These are phyloP conservation scores for Polietes domitor DNA, from an alignment of 2,888 invertebrate species.

Conservation along the genomic window DNA sequence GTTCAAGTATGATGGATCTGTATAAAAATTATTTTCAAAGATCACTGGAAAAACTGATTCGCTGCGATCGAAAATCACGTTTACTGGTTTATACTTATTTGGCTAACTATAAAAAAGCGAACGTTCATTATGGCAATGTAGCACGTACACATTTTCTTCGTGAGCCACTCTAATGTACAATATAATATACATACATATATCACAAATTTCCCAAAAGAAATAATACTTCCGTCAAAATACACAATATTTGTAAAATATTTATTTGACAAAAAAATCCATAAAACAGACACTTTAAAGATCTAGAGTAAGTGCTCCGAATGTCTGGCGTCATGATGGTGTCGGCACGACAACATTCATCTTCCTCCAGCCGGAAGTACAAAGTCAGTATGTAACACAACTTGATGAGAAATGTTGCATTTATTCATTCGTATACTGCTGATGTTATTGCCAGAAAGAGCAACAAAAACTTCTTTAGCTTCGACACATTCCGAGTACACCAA, in stretches of 20 bases:
- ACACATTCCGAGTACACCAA: constrained; percentile 16
- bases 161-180: too few species aligned
- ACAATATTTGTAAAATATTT: constrained; percentile 22
- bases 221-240: constrained; percentile 29
- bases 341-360: constrained; percentile 78
- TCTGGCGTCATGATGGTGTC: constrained; percentile 78
- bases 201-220: background rate
- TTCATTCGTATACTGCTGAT: constrained; percentile 45
- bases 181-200: too few species aligned
- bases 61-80: too few species aligned
- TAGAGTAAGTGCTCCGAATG: constrained; percentile 24
- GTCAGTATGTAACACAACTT: constrained; percentile 69
- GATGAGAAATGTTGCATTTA: constrained; percentile 68
- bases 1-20: too few species aligned
- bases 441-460: constrained; percentile 36
- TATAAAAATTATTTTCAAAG: too few species aligned
- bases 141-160: too few species aligned
- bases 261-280: constrained; percentile 9
- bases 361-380: constrained; percentile 77
- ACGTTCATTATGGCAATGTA: too few species aligned
- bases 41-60: too few species aligned
- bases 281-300: constrained; percentile 26
- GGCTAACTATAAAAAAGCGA: too few species aligned
- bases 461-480: constrained; percentile 24
- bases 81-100: too few species aligned